phyloP scores from a whole-genome alignment of 2,797 vertebrate genomes.

The Tapirus indicus region DNA sequence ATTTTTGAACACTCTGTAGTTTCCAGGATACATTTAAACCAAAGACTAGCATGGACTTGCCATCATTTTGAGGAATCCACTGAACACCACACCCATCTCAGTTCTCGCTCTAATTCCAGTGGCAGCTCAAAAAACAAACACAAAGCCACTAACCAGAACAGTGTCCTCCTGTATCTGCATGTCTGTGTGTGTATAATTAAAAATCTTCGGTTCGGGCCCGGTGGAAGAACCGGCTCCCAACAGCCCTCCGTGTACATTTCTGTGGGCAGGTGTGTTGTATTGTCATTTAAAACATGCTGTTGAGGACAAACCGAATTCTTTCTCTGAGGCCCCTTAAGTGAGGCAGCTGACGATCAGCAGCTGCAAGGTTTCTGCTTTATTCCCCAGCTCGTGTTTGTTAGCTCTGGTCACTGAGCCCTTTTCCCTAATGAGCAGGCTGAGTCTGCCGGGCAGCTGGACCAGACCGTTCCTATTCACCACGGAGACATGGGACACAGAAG shows the following conservation, averaged over 20 bases:
- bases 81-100: background rate
- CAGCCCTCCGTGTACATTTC: background rate
- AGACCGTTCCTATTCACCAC: fast-evolving
- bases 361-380: constrained; percentile 75
- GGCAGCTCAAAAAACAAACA: background rate
- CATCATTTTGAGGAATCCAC: background rate
- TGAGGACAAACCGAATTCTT: constrained; percentile 74
- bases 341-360: constrained; percentile 74
- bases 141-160: background rate
- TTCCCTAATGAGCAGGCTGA: constrained; percentile 9
- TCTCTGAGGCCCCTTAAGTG: constrained; percentile 67
- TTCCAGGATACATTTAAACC: background rate
- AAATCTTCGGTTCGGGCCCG: background rate
- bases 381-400: constrained; percentile 72
- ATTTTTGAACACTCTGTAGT: background rate
- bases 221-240: background rate
- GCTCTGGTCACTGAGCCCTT: constrained; percentile 64
- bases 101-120: background rate
- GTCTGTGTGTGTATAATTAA: background rate
- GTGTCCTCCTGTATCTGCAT: background rate
- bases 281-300: constrained; percentile 60
- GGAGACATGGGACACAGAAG: background rate
- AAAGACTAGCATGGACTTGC: background rate
- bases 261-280: background rate
- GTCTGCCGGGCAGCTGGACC: constrained; percentile 52